Percentiles rank a stretch among this genome's conserved stretches.
Evolutionary conservation across 2,888 invertebrate species (phyloP).

Genomic region (Melanophora roralis): DNA sequence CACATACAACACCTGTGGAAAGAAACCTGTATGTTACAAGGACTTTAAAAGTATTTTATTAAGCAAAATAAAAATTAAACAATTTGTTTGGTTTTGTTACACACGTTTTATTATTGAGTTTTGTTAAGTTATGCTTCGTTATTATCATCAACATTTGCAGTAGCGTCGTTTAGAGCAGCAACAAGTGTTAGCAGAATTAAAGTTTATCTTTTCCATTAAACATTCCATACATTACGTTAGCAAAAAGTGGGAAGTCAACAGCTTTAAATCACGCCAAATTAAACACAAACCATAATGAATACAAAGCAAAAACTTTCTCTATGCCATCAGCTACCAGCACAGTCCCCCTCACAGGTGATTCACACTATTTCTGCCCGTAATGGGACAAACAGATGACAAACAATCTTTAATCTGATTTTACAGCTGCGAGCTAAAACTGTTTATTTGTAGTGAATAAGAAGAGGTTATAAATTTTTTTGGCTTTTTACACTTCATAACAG

Average conservation of each 20-base stretch:
- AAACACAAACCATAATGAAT: slow-evolving; percentile 70
- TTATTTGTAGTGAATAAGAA: not conserved
- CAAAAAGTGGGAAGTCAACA: slow-evolving; percentile 20
- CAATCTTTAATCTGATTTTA: not conserved
- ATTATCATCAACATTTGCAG: not conserved
- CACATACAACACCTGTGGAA: not conserved
- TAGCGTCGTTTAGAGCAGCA: slow-evolving; percentile 34
- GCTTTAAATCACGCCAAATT: slow-evolving; percentile 71
- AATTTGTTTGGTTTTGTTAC: slow-evolving; percentile 4
- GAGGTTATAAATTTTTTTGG: not conserved
- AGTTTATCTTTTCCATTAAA: slow-evolving; percentile 33
- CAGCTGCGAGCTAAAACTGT: not conserved
- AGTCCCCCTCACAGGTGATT: not conserved
- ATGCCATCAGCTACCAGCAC: slow-evolving; percentile 34
- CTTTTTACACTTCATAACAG: not conserved
- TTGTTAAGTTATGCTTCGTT: slow-evolving; percentile 21
- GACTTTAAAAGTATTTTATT: not conserved
- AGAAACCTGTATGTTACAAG: slow-evolving; percentile 18
- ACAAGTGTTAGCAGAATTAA: slow-evolving; percentile 59
- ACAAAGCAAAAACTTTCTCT: slow-evolving; percentile 68
- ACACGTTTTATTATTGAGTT: slow-evolving; percentile 29
- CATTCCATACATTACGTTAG: not conserved
- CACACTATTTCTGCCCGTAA: not conserved
- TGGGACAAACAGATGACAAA: not conserved
- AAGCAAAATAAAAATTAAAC: not conserved